Evolutionary conservation across 2,797 vertebrate species (phyloP).

Genomic region (Epinephelus malabaricus): DNA sequence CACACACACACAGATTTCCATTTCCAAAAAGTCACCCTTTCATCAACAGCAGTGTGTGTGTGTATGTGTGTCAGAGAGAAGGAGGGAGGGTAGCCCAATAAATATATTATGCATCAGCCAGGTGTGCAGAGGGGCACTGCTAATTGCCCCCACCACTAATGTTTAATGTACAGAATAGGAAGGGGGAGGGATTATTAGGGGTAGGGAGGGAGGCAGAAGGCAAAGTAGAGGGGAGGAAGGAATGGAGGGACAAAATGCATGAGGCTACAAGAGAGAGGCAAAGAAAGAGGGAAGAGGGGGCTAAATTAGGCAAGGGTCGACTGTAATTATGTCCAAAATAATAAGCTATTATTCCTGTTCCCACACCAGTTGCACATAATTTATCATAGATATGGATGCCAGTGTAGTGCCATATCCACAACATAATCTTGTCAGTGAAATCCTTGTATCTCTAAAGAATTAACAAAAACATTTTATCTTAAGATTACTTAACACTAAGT

Average conservation of each 20-base stretch:
- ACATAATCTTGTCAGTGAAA: neutral
- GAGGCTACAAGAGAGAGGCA: constrained; percentile 1
- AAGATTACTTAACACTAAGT: neutral
- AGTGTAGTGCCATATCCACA: neutral
- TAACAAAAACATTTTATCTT: neutral
- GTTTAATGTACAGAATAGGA: constrained; percentile 87
- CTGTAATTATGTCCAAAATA: constrained; percentile 17
- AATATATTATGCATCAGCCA: constrained; percentile 88
- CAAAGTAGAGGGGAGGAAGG: neutral
- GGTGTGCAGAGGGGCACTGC: constrained; percentile 81
- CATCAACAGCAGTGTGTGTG: constrained; percentile 54
- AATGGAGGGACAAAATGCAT: neutral
- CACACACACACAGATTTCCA: constrained; percentile 27
- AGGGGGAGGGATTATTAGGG: constrained; percentile 19
- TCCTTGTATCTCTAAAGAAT: neutral
- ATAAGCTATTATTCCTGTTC: constrained; percentile 7
- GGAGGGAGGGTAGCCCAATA: constrained; percentile 68
- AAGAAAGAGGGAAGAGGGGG: neutral
- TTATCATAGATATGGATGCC: neutral
- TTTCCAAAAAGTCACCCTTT: constrained; percentile 61
- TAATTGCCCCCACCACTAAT: constrained; percentile 90
- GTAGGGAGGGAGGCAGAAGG: neutral
- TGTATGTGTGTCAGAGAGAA: constrained; percentile 38
- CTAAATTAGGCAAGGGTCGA: neutral
- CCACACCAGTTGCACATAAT: neutral